Evolutionary conservation across 2,113 vertebrate species (phyloP).

Genomic region (Cathartes aura): DNA sequence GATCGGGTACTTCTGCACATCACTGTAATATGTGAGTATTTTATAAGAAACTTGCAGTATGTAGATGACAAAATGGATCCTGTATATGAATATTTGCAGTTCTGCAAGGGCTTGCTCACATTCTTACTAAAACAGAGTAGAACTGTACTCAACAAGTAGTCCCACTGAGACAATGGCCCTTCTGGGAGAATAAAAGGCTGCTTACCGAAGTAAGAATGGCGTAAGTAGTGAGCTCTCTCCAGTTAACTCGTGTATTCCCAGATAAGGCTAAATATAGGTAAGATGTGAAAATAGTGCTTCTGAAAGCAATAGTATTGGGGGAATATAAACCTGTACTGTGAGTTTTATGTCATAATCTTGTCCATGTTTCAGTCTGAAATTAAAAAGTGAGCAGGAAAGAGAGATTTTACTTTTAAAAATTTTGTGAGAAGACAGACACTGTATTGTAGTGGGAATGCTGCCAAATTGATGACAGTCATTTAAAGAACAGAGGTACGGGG

Average conservation of each 20-base stretch:
- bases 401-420: not conserved
- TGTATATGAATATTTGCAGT: not conserved
- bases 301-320: not conserved
- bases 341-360: not conserved
- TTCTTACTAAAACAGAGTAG: not conserved
- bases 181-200: not conserved
- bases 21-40: not conserved
- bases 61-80: not conserved
- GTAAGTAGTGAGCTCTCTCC: not conserved
- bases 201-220: not conserved
- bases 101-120: not conserved
- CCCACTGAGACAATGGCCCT: not conserved
- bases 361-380: not conserved
- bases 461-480: not conserved
- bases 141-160: not conserved
- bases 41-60: not conserved
- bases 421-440: not conserved
- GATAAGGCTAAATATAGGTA: not conserved
- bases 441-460: not conserved
- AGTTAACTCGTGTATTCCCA: not conserved
- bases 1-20: not conserved
- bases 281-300: not conserved
- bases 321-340: not conserved
- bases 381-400: not conserved
- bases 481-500: not conserved